Evolutionary conservation across 2,888 invertebrate species (phyloP), one percentile per base, ranked within the genome.

Genomic region (Amiota mariae): DNA sequence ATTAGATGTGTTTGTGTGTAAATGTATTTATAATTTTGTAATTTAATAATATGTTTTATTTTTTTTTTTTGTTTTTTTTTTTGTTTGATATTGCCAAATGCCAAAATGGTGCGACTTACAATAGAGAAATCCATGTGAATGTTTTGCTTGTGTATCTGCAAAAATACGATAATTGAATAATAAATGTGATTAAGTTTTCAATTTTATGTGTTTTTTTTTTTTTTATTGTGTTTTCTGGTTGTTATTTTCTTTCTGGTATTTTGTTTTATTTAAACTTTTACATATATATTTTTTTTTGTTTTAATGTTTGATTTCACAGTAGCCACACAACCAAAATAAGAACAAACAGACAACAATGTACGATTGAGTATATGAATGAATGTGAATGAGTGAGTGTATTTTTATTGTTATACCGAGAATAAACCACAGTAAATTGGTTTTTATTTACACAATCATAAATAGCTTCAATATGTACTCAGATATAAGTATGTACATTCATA

Each of bases 81-180:
- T 59, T 57, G 1, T 24, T 24, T 1, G 24, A 36, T 36, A 6
- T 36, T 36, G 36, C 36, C 72, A 20, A 71, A 66, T 81, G 80
- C 84, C 85, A 84, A 85, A 85, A 84, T 79, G 74, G 85, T 84
- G 82, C 84, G 79, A 85, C 85, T 85, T 85, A 85, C 85, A 85
- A 85, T 87, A 87, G 79, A 86, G 85, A 86, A 87, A 85, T 85
- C 85, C 85, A 78, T 85, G 86, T 80, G 85, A 85, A 81, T 85
- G 85, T 83, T 85, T 85, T 79, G 85, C 87, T 83, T 86, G 84
- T 85, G 87, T 87, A 85, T 85, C 87, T 85, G 87, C 80, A 87
- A 85, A 79, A 85, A 85, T 86, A 85, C 82, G 86, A 84, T 78
- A 83, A 82, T 84, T 75, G 79, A 84, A 81, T 86, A 68, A 68